These are phyloP conservation scores for Drosophila mauritiana DNA, from an alignment of 1,140 invertebrate species.

Conservation along the genomic window DNA sequence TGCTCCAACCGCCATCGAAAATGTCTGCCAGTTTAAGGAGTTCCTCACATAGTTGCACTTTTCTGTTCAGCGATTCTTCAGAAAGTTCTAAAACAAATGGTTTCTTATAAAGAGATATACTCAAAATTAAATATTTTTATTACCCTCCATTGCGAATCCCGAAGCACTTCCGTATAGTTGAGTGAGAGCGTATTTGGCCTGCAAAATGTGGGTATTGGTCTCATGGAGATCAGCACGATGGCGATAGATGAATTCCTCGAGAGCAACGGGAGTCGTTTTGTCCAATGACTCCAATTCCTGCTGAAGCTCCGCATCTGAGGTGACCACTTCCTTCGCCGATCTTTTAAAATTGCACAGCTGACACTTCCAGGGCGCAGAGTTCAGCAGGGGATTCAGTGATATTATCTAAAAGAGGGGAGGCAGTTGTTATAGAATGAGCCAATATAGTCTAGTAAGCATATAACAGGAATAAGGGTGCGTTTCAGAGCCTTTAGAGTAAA, in stretches of 20 bases:
- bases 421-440: background rate
- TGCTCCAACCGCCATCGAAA: conserved; percentile 87
- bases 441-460: background rate
- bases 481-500: too few species aligned
- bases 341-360: conserved; percentile 86
- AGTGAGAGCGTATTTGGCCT: conserved; percentile 88
- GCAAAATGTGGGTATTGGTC: conserved; percentile 88
- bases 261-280: conserved; percentile 85
- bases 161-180: conserved; percentile 88
- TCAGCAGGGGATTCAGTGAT: conserved; percentile 87
- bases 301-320: conserved; percentile 87
- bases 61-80: conserved; percentile 86
- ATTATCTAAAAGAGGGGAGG: conserved; percentile 75
- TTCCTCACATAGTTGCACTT: conserved; percentile 88
- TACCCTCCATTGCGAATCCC: conserved; percentile 86
- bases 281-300: conserved; percentile 87
- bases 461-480: too few species aligned
- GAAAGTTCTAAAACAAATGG: conserved; percentile 85
- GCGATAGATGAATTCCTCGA: conserved; percentile 88
- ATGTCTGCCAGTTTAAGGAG: conserved; percentile 87
- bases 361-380: conserved; percentile 87
- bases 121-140: too few species aligned
- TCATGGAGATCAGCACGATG: conserved; percentile 87
- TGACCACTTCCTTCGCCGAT: conserved; percentile 86
- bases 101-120: too few species aligned